Percentiles rank a stretch among this genome's conserved stretches.
These are phyloP conservation scores for Macrotus californicus DNA, from an alignment of 2,113 vertebrate genomes.

Conservation along the genomic window DNA sequence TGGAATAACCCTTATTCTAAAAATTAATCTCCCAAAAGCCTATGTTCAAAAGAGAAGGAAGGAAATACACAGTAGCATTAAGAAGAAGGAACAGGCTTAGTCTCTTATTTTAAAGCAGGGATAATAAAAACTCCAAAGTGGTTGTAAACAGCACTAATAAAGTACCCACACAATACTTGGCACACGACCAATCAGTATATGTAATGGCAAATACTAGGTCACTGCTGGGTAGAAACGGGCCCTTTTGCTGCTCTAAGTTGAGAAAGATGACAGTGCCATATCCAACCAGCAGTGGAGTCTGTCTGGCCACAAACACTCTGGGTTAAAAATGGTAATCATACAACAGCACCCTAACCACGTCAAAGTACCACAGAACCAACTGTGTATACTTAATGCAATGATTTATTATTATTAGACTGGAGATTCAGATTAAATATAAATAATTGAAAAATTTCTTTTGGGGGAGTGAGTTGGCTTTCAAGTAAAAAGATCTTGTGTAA, in stretches of 20 bases:
- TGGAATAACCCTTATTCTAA: background rate
- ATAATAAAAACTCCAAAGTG: background rate
- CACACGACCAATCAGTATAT: too few species aligned
- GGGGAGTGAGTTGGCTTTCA: background rate
- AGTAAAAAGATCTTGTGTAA: background rate
- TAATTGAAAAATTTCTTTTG: background rate
- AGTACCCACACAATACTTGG: background rate
- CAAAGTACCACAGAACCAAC: background rate
- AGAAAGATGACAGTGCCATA: background rate
- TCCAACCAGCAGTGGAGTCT: background rate
- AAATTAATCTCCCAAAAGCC: background rate
- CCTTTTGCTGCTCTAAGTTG: background rate
- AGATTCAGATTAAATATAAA: background rate
- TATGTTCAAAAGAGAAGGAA: background rate
- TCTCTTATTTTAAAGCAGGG: background rate
- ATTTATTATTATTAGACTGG: background rate
- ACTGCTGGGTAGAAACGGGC: background rate
- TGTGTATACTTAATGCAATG: background rate
- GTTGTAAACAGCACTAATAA: background rate
- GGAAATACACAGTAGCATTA: background rate
- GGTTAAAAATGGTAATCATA: background rate
- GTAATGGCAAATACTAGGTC: background rate
- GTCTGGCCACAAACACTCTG: background rate
- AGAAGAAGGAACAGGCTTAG: background rate
- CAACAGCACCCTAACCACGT: background rate